Evolutionary conservation across 2,113 vertebrate species (phyloP).

Genomic region (Eupsittula cactorum): DNA sequence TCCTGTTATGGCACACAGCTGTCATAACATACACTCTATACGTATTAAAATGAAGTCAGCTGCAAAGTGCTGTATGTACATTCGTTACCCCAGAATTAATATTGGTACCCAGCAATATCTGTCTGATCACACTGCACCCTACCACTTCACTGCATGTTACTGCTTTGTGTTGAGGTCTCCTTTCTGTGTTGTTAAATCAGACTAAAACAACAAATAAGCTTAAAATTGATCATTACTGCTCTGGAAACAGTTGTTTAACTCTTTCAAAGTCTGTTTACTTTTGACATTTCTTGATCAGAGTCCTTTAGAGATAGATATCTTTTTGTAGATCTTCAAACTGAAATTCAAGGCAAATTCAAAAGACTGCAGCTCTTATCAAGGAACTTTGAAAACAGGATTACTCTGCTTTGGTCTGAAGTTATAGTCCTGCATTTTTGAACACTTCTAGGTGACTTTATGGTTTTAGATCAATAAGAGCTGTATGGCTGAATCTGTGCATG

Average conservation of each 20-base stretch:
- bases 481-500: not conserved
- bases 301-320: constrained; percentile 51
- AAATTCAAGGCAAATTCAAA: constrained; percentile 58
- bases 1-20: not conserved
- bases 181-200: not conserved
- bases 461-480: not conserved
- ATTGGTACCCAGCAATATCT: not conserved
- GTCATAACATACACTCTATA: not conserved
- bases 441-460: constrained; percentile 19
- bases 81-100: not conserved
- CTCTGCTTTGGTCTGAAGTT: constrained; percentile 56
- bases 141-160: not conserved
- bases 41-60: not conserved
- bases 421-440: not conserved
- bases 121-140: not conserved
- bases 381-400: constrained; percentile 62
- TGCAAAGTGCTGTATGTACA: not conserved
- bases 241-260: constrained; percentile 47
- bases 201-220: constrained; percentile 13
- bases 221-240: constrained; percentile 42
- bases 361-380: constrained; percentile 50
- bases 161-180: not conserved
- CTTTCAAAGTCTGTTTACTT: constrained; percentile 60
- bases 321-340: constrained; percentile 62
- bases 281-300: constrained; percentile 56